Conservation (phyloP, 2,797 vertebrate genomes). For the Acipenser ruthenus region DNA sequence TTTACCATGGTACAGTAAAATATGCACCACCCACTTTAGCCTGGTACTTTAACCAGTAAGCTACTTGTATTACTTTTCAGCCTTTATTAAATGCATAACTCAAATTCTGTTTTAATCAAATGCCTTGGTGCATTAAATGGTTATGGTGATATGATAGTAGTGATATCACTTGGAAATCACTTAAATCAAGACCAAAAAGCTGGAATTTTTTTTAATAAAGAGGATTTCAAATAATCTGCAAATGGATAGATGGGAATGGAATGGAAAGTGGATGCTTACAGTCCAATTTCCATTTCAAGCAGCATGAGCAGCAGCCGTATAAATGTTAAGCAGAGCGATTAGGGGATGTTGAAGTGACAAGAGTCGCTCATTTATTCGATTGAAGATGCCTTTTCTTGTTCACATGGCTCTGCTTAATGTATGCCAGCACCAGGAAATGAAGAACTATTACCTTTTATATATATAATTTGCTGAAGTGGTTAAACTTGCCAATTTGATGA, state of each 20-base stretch:
- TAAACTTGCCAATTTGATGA: conserved; percentile 38
- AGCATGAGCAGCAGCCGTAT: background rate
- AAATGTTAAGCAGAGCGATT: conserved; percentile 18
- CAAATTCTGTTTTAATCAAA: background rate
- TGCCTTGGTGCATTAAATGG: background rate
- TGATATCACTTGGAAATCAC: conserved; percentile 17
- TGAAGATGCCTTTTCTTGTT: conserved; percentile 35
- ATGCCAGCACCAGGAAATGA: conserved; percentile 28
- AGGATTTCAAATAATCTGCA: background rate
- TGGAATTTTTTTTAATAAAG: conserved; percentile 18
- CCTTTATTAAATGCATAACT: background rate
- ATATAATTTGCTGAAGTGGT: conserved; percentile 33
- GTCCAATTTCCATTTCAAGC: background rate
- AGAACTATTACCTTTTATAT: conserved; percentile 36
- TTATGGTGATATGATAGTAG: background rate
- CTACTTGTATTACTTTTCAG: no score
- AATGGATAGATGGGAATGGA: conserved; percentile 17
- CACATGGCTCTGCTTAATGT: conserved; percentile 32
- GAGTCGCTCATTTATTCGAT: conserved; percentile 28
- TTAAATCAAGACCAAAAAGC: conserved; percentile 9
- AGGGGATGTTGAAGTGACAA: conserved; percentile 30
- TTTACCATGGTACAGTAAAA: no score
- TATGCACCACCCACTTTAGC: no score
- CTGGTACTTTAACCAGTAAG: no score
- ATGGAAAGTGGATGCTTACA: conserved; percentile 11